A percentile compares a stretch with the other conserved stretches of the same genome.
phyloP scores from a whole-genome alignment of 2,113 vertebrate species.

The Cryptomyrus ogoouensis region DNA sequence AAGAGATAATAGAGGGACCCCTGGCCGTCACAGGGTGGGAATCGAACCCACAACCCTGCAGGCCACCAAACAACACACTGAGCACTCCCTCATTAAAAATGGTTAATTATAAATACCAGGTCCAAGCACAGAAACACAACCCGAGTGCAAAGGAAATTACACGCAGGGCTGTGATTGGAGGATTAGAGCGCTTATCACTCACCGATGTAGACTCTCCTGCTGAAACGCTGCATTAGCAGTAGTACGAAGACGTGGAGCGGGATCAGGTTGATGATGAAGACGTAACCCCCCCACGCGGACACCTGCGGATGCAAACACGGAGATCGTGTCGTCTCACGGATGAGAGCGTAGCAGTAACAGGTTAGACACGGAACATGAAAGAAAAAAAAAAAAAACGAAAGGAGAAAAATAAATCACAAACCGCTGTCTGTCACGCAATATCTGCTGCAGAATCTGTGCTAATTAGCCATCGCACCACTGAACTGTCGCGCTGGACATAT shows the following conservation, averaged over 20 bases:
- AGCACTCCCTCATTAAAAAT: neutral
- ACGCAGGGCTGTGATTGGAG: neutral
- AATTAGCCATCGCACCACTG: neutral
- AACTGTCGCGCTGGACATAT: neutral
- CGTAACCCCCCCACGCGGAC: slow-evolving; percentile 98
- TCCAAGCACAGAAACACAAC: neutral
- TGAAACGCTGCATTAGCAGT: slow-evolving; percentile 95
- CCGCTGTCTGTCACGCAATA: neutral
- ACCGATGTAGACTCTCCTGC: slow-evolving; percentile 96
- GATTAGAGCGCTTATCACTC: slow-evolving; percentile 42
- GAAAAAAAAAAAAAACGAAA: neutral
- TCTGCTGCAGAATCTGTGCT: neutral
- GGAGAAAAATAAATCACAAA: neutral
- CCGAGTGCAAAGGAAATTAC: neutral
- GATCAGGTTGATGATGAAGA: slow-evolving; percentile 98
- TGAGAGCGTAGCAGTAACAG: neutral
- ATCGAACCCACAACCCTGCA: neutral
- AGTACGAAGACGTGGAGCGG: slow-evolving; percentile 95
- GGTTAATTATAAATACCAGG: neutral
- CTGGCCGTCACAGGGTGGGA: neutral
- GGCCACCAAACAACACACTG: neutral
- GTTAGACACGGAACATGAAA: neutral
- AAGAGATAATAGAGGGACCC: neutral
- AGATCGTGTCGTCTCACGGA: neutral
- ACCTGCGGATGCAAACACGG: slow-evolving; percentile 57